Evolutionary conservation across 2,888 invertebrate species (phyloP), one percentile per base, ranked within the genome.

Genomic region (Aphidius colemani): DNA sequence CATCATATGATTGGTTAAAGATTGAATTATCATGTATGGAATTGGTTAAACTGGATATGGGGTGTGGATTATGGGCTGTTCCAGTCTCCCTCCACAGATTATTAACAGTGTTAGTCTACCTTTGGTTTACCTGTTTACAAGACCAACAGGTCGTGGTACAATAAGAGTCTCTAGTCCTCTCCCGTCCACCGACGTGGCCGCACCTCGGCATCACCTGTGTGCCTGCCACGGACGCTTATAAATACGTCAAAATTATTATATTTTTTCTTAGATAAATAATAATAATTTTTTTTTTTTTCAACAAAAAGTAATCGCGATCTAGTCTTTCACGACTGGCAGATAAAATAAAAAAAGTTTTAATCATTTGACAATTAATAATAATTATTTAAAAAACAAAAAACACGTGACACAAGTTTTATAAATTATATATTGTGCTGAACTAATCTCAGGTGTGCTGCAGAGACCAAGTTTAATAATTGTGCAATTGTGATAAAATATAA

Each of bases 111-210:
- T 66, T 30, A 30, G 30, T 30, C 5, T n/a, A n/a, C n/a, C n/a
- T n/a, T n/a, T n/a, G n/a, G 66, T 66, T 66, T 70, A 72, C 72
- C 72, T 74, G 74, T 75, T 70, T 70, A 71, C 78, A 75, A 30
- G 75, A 75, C 74, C 75, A 75, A 76, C 79, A 79, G 80, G 78
- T 80, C 78, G 76, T 71, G 72, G 75, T 75, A 75, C 77, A 73
- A 65, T 67, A 70, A 74, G 61, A 74, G 75, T 76, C 46, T 76
- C 75, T 81, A 82, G 82, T 82, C 75, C 76, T 80, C 77, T 80
- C 76, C 76, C 79, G 79, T 80, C 78, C 81, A 80, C 78, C 80
- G 81, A 74, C 77, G 82, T 77, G 80, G 78, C 75, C 75, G 75
- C 78, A 79, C 77, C 78, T 65, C 68, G 70, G 73, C 75, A 74